A percentile compares a stretch with the other conserved stretches of the same genome.
These are phyloP conservation scores for Vulpes ferrilata DNA, from an alignment of 2,113 vertebrate genomes.

Conservation along the genomic window DNA sequence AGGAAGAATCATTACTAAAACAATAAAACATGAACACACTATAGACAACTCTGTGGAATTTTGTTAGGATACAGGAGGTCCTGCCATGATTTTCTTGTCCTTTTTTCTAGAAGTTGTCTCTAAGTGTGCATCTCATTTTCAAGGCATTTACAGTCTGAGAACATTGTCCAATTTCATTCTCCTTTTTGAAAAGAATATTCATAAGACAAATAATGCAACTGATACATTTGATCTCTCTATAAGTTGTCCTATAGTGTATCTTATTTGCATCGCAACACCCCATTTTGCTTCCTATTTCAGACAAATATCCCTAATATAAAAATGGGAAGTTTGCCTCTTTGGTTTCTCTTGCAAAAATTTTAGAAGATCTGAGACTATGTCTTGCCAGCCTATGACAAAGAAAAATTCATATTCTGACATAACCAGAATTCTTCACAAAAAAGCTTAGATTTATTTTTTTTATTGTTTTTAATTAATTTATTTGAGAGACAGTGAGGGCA, in stretches of 20 bases:
- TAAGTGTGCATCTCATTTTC: slow-evolving; percentile 76
- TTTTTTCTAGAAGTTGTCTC: slow-evolving; percentile 73
- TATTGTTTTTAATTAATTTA: too few species aligned
- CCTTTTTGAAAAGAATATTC: slow-evolving; percentile 78
- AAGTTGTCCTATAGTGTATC: slow-evolving; percentile 68
- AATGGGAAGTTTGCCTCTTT: slow-evolving; percentile 65
- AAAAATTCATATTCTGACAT: slow-evolving; percentile 81
- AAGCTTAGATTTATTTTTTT: slow-evolving; percentile 79
- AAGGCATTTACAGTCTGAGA: slow-evolving; percentile 71
- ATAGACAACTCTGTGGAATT: slow-evolving; percentile 75
- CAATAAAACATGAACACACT: slow-evolving; percentile 72
- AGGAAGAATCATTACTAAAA: slow-evolving; percentile 79
- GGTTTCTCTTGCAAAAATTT: slow-evolving; percentile 79
- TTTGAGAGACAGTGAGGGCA: too few species aligned
- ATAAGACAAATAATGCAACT: slow-evolving; percentile 77
- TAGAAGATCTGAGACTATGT: slow-evolving; percentile 75
- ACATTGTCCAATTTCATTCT: slow-evolving; percentile 75
- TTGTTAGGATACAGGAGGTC: slow-evolving; percentile 79
- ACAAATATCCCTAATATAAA: slow-evolving; percentile 80
- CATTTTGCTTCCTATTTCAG: slow-evolving; percentile 74
- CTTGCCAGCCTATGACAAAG: slow-evolving; percentile 77
- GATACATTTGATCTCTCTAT: slow-evolving; percentile 62
- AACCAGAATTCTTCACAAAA: slow-evolving; percentile 80
- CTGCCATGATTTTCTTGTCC: slow-evolving; percentile 71
- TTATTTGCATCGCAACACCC: slow-evolving; percentile 61